phyloP scores from a whole-genome alignment of 2,888 invertebrate genomes.

The Platycnemis pennipes region DNA sequence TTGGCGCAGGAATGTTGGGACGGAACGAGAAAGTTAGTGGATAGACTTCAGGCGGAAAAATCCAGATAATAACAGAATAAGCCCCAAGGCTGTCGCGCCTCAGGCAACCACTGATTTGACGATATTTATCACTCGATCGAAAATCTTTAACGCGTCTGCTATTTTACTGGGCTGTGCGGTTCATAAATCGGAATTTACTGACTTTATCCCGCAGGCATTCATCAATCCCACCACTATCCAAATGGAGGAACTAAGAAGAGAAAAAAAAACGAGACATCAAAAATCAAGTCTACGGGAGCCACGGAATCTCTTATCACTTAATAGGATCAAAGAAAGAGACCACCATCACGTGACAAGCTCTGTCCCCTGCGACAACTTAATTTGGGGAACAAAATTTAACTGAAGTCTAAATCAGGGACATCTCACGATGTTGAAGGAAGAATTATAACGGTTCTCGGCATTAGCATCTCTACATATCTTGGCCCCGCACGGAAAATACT shows the following conservation, averaged over 20 bases:
- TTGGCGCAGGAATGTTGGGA: neutral
- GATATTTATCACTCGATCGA: neutral
- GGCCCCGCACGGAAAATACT: neutral
- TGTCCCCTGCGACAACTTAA: neutral
- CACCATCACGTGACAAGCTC: neutral
- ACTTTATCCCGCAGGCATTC: neutral
- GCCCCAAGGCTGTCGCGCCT: neutral
- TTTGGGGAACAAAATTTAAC: neutral
- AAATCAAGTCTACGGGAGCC: too few relatives aligned
- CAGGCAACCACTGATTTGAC: neutral
- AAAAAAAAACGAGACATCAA: neutral
- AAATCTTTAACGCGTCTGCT: neutral
- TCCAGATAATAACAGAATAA: neutral
- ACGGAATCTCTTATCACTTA: neutral
- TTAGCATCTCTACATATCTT: neutral
- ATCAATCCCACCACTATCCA: neutral
- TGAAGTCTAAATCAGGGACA: neutral
- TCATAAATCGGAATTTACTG: neutral
- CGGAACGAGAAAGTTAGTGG: neutral
- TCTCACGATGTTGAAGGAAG: neutral
- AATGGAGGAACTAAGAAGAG: too few relatives aligned
- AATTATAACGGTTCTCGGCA: neutral
- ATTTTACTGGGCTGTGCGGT: neutral
- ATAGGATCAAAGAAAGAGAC: neutral
- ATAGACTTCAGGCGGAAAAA: neutral